Evolutionary conservation across 1,140 invertebrate species (phyloP).

Genomic region (Drosophila leontia): DNA sequence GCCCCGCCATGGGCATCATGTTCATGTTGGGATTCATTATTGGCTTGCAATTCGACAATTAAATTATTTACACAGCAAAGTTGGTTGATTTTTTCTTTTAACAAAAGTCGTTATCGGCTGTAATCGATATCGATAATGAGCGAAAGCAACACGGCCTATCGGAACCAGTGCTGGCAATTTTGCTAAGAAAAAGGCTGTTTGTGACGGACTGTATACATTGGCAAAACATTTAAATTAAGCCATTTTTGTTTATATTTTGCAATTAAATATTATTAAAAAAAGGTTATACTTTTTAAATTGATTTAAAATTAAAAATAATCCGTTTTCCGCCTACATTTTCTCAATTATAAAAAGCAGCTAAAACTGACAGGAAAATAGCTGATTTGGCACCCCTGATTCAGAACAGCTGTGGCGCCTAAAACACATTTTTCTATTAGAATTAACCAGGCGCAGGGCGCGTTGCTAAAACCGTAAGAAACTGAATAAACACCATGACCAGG

Average conservation of each 20-base stretch:
- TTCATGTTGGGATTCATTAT: constrained; percentile 82
- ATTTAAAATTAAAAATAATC: too few species aligned
- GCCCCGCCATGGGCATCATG: constrained; percentile 77
- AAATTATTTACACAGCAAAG: constrained; percentile 3
- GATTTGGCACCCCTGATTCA: background rate
- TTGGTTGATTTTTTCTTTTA: background rate
- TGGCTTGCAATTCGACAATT: background rate
- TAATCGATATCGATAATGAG: background rate
- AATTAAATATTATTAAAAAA: too few species aligned
- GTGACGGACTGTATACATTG: background rate
- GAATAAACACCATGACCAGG: constrained; percentile 53
- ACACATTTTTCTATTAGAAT: constrained; percentile 47
- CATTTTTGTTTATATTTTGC: background rate
- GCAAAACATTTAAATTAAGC: too few species aligned
- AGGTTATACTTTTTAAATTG: too few species aligned
- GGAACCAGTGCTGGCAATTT: background rate
- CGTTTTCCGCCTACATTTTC: too few species aligned
- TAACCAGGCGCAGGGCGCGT: constrained; percentile 57
- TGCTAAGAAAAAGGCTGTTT: background rate
- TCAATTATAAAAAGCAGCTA: background rate
- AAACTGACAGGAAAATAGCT: background rate
- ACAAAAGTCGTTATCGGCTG: background rate
- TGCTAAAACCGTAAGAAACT: constrained; percentile 24
- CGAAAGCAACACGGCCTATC: background rate
- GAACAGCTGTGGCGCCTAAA: constrained; percentile 42